Evolutionary conservation across 1,140 invertebrate genomes (phyloP), one percentile per base, ranked within the genome.

Genomic region (Hylaeus volcanicus): DNA sequence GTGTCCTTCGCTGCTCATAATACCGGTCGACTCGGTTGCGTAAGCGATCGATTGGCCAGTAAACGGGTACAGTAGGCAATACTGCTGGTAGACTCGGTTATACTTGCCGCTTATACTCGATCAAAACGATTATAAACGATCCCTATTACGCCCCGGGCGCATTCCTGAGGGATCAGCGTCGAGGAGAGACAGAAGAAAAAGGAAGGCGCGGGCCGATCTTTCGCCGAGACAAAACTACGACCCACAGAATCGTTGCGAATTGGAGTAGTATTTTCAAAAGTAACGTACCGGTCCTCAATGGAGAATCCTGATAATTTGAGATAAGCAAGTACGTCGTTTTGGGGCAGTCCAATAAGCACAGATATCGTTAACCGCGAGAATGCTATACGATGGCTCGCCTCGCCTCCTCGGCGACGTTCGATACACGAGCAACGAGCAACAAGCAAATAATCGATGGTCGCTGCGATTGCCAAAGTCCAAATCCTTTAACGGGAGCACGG

Each of bases 1-100:
- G 88, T 88, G 91, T 92, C 91, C 91, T 92, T 92, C 90, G 86
- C 84, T 88, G 87, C 84, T 90, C 82, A 88, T 91, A 90, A 90
- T 91, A 89, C 90, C 90, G 90, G 89, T 92, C 90, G 85, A 86
- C 89, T 89, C 83, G 89, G 82, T 92, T 92, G 89, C 90, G 91
- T 91, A 92, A 92, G 85, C 88, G 86, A 89, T 87, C 88, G 89
- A 91, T 90, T 81, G 90, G 87, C 86, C 82, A 70, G 89, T 85
- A 61, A 89, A 90, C 88, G 82, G 83, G 83, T 88, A 91, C 86
- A 84, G 83, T 84, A 79, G 84, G 82, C 86, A 81, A 75, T 86
- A 86, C 86, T 66, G 83, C 66, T 72, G 84, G 71, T 71, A 64
- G 55, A 79, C 66, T 71, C 71, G 85, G 70, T 74, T 81, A 69